These are phyloP conservation scores for Scatophagus argus DNA, from an alignment of 2,113 vertebrate genomes.

Conservation along the genomic window DNA sequence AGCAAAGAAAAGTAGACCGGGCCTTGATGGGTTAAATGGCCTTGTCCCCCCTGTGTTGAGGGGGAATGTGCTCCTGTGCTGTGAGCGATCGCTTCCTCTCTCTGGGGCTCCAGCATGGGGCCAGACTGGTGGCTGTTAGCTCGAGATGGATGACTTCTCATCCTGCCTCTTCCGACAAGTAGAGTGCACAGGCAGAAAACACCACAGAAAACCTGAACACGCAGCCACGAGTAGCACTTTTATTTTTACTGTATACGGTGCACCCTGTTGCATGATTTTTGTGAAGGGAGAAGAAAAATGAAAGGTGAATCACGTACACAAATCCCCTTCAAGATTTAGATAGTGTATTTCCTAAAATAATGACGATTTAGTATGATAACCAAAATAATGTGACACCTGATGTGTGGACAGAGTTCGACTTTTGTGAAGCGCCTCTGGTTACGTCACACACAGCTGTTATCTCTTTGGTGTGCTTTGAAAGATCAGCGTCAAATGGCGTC, in stretches of 20 bases:
- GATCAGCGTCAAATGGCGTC: too few relatives aligned
- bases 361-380: background rate
- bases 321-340: background rate
- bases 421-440: too few relatives aligned
- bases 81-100: conserved; percentile 86
- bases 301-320: background rate
- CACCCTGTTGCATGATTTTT: conserved; percentile 15
- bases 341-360: background rate
- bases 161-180: conserved; percentile 76
- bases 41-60: conserved; percentile 79
- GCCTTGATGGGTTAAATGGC: conserved; percentile 82
- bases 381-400: background rate
- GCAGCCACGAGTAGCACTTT: conserved; percentile 29
- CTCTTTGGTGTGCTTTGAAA: too few relatives aligned
- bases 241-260: conserved; percentile 13
- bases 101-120: conserved; percentile 82
- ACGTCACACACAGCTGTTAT: too few relatives aligned
- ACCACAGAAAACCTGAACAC: conserved; percentile 61
- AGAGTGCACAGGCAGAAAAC: conserved; percentile 75
- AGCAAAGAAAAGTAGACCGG: conserved; percentile 70
- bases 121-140: conserved; percentile 84
- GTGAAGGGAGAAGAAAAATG: background rate
- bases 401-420: background rate
- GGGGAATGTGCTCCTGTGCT: conserved; percentile 81
- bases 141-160: conserved; percentile 82